Evolutionary conservation across 2,113 vertebrate species (phyloP).

Genomic region (Bungarus multicinctus): DNA sequence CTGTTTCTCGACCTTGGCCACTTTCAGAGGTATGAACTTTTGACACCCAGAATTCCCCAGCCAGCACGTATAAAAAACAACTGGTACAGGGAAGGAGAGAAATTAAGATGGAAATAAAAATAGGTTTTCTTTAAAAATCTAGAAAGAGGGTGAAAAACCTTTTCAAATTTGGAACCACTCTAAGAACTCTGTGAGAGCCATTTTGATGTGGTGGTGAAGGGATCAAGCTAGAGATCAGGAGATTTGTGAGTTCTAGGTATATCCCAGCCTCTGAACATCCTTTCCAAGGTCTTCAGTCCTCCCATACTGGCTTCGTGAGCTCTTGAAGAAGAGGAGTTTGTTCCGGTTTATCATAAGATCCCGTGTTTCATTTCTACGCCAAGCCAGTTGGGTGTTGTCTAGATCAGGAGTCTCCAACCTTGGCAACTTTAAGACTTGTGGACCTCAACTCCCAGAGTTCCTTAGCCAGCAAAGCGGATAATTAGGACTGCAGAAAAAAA

Average conservation of each 20-base stretch:
- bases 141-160: not conserved
- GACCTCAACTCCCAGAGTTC: too few relatives aligned
- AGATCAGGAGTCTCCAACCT: too few relatives aligned
- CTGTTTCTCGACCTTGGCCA: too few relatives aligned
- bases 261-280: not conserved
- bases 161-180: not conserved
- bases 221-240: too few relatives aligned
- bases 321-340: rapidly evolving
- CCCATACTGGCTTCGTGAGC: not conserved
- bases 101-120: not conserved
- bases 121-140: conserved; percentile 17
- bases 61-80: not conserved
- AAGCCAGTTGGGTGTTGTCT: not conserved
- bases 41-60: not conserved
- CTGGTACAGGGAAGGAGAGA: not conserved
- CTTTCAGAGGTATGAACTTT: not conserved
- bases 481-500: too few relatives aligned
- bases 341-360: not conserved
- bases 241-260: not conserved
- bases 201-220: too few relatives aligned
- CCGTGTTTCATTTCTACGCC: not conserved
- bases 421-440: too few relatives aligned
- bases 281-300: not conserved
- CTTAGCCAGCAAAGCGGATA: too few relatives aligned
- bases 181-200: conserved; percentile 1